Evolutionary conservation across 2,797 vertebrate species (phyloP), one percentile per base, ranked within the genome.

Genomic region (Dallia pectoralis): DNA sequence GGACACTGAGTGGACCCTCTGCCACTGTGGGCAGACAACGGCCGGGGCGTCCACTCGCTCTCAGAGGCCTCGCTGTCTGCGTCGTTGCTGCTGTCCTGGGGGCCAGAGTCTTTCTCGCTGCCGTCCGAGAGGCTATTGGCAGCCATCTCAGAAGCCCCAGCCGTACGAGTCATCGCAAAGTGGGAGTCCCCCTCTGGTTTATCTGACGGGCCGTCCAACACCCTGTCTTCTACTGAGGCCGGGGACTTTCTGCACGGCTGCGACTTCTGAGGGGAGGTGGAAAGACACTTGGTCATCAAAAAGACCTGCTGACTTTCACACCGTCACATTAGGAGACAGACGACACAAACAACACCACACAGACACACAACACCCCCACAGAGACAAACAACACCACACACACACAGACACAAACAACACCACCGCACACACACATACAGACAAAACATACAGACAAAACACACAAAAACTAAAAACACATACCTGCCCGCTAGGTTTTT

Each of bases 1-100:
- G 64, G 51, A 16, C 69, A 11, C 9, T 70, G 51, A 49, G 69
- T 32, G n/a, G 72, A 29, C 0, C 88, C 83, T 2, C 80, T 80
- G 5, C 82, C 85, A 72, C 78, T 67, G 22, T 81, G 80, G 16
- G 82, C 76, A 51, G 83, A 85, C 59, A 82, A 44, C 14, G 79
- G 70, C 33, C 86, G 90, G 1, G 92, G 89, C 22, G 92, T 74
- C 72, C 91, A 94, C 87, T 99, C 97, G 0, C 93, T 95, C 74
- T 98, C 97, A 0, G 97, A 99, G 40, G 97, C 95, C 81, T 99
- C 97, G 0, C 96, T 98, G 89, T 99, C 97, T 0, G 97, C 97
- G 36, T 97, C 97, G 2, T 95, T 94, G 67, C 96, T 97, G 86
- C 96, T 96, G 81, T 97, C 97, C 0, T 94, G 95, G 70, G 83